Percentiles rank a stretch among this genome's conserved stretches.
phyloP scores from a whole-genome alignment of 2,113 vertebrate genomes.

The Collichthys lucidus region DNA sequence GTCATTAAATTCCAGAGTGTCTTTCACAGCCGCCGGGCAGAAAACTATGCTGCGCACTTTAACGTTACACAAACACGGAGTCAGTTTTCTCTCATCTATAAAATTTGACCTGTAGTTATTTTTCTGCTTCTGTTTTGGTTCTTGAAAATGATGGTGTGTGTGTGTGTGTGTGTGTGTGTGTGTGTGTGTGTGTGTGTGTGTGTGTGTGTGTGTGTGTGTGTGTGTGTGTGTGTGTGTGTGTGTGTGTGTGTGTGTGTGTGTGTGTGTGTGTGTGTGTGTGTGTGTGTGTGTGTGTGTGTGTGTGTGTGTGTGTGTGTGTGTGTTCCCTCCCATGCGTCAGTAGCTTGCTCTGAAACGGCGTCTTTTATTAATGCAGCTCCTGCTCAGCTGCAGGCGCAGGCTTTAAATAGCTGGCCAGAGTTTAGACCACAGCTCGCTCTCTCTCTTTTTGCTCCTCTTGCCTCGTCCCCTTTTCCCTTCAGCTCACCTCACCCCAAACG shows the following conservation, averaged over 20 bases:
- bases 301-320: not conserved
- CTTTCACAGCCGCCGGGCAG: not conserved
- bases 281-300: too few species aligned
- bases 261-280: too few species aligned
- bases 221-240: not conserved
- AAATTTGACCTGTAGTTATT: constrained; percentile 11
- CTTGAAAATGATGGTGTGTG: constrained; percentile 10
- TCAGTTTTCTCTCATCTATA: not conserved
- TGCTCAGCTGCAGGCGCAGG: constrained; percentile 67
- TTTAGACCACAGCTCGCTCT: constrained; percentile 54
- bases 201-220: too few species aligned
- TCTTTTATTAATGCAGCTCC: constrained; percentile 72
- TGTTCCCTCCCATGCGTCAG: constrained; percentile 39
- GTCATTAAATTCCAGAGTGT: not conserved
- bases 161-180: too few species aligned
- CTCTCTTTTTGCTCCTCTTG: not conserved
- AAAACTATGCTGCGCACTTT: not conserved
- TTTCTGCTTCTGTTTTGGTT: constrained; percentile 24
- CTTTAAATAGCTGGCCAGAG: constrained; percentile 69
- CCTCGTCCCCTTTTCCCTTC: constrained; percentile 6
- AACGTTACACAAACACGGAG: not conserved
- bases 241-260: too few species aligned
- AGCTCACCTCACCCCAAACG: constrained; percentile 14
- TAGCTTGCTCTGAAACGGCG: constrained; percentile 57
- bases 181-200: too few species aligned